Evolutionary conservation across 2,797 vertebrate genomes (phyloP), one percentile per base, ranked within the genome.

Genomic region (Spinus pinus): DNA sequence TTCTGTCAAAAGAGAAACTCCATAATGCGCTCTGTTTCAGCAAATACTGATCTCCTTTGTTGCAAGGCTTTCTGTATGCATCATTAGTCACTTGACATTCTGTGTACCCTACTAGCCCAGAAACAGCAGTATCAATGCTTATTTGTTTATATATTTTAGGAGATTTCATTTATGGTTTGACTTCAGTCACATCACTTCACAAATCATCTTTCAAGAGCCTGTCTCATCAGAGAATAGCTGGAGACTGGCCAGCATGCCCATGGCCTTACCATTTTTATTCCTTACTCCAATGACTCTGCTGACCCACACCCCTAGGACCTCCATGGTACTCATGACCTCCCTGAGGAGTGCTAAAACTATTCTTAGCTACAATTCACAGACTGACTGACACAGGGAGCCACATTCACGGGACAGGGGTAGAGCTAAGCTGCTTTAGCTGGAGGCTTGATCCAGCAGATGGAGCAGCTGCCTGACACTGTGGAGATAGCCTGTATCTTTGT

Each of bases 31-130:
- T 72, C 74, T 91, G 58, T 84, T 90, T 93, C 89, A 86, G 85
- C 83, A 84, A 86, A 94, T 91, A 75, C 70, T 83, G 73, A 53
- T 90, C 15, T 84, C 75, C 84, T 94, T 91, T 96, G 91, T 93
- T 91, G 82, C 25, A 39, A 72, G 64, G 56, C 69, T 93, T 94
- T 96, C 88, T 87, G 84, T 64, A 77, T 91, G 91, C 89, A 86
- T 75, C 95, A 86, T 70, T 74, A 50, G 92, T 93, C 92, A 81
- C 74, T 92, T 77, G 83, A 66, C 44, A 41, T 83, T 82, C 70
- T 37, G 37, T 3, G 11, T 65, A 83, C 85, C 69, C 89, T 86
- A 78, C 91, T 86, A 95, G 74, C 73, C 73, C 60, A 70, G 83
- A 86, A 88, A 75, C 54, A 39, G 62, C 49, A 64, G 28, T 58